Base-by-base conservation (phyloP, 2,113 vertebrate species). In the Actinemys pallida region DNA sequence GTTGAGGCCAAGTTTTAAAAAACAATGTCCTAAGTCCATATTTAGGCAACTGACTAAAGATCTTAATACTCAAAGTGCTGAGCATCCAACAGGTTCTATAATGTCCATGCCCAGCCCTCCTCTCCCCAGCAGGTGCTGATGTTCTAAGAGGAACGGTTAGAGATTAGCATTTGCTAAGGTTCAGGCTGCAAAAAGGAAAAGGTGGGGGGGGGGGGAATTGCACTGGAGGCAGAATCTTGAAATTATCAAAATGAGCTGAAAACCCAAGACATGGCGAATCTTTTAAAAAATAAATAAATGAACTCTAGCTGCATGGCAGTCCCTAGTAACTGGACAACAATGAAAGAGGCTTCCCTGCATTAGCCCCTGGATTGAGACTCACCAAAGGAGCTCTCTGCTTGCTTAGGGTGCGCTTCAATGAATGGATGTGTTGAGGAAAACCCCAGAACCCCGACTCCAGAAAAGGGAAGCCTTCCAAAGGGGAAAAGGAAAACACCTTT, bases 281-380 rank as follows among this genome's bases (percentile, higher is more conserved):
- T 93, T 91, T 86, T 93, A 92, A 91, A 76, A 94, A 86, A 92
- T 78, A 92, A 94, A 85, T n/a, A 83, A 92, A 25, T 54, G 57
- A 47, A 93, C 76, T 95, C 88, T 86, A 86, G 80, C 86, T 86
- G 59, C 39, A 24, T 53, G 84, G 82, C 80, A 89, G 90, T 81
- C 91, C 92, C 82, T 29, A 2, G 75, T 93, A 90, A 93, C 86
- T 93, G 96, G 92, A 93, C 91, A 92, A 54, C 65, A 95, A 24
- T 83, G 84, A 93, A 91, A 91, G 76, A 57, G 53, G 10, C 91
- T 95, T 93, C 91, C 87, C 86, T 87, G 94, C 90, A 81, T 25
- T 47, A 54, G 84, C 54, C 93, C 93, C 89, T 20, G 11, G 76
- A 25, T 22, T 90, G 84, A 69, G 84, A 50, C 10, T 82, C 2